Conservation (phyloP, 2,113 vertebrate genomes). For the Anas platyrhynchos region DNA sequence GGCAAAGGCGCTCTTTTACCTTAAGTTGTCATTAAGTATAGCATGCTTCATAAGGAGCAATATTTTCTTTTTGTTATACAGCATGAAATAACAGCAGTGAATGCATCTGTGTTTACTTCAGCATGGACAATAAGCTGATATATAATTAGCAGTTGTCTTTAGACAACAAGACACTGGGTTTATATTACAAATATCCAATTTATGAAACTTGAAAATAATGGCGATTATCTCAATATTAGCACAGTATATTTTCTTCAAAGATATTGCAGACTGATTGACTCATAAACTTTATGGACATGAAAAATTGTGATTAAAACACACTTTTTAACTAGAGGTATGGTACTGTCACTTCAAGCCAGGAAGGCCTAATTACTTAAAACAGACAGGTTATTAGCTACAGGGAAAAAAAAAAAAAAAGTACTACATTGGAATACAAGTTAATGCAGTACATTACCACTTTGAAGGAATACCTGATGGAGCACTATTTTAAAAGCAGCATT, state of each 20-base stretch:
- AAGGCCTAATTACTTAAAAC: slow-evolving; percentile 23
- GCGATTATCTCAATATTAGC: slow-evolving; percentile 21
- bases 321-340: slow-evolving; percentile 17
- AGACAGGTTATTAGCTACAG: not conserved
- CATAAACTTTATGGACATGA: not conserved
- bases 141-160: slow-evolving; percentile 70
- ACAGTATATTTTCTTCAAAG: not conserved
- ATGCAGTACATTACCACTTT: not conserved
- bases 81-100: slow-evolving; percentile 51
- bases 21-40: slow-evolving; percentile 69
- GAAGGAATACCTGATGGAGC: not conserved
- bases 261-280: slow-evolving; percentile 26
- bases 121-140: slow-evolving; percentile 25
- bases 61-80: slow-evolving; percentile 61
- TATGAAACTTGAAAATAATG: slow-evolving; percentile 23
- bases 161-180: slow-evolving; percentile 57
- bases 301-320: not conserved
- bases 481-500: not conserved
- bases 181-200: slow-evolving; percentile 14
- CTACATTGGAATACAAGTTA: not conserved
- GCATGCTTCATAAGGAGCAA: slow-evolving; percentile 60
- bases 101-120: slow-evolving; percentile 43
- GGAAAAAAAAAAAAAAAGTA: not conserved
- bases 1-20: slow-evolving; percentile 78
- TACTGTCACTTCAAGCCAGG: slow-evolving; percentile 7